Base-by-base conservation (phyloP, 2,113 vertebrate species). In the Phyllostomus hastatus region DNA sequence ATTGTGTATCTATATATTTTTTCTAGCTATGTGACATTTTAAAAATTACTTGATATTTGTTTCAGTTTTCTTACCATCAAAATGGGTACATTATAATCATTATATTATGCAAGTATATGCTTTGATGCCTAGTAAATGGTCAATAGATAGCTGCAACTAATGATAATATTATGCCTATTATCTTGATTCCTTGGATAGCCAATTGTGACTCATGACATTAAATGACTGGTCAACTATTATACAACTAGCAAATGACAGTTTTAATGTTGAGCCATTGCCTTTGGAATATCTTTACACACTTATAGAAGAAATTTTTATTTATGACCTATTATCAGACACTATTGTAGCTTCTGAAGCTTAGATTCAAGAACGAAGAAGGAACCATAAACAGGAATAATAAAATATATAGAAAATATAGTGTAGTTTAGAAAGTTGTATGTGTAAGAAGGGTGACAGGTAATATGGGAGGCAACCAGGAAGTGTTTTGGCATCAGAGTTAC, bases 191-290 rank as follows among this genome's bases (percentile, higher is more conserved):
- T 86, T 78, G 9, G 20, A 31, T 82, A 50, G 10, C 3, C 46
- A 38, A 15, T 83, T 85, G 28, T 86, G n/a, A 73, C 33, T 75
- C 61, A 93, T 48, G 80, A 24, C 10, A 69, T 61, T 72, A 75
- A 94, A 90, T 80, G n/a, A 35, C 10, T 69, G 86, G 16, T 41
- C 43, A 17, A 50, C 33, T 54, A 5, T 67, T 31, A 28, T 54
- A 57, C 4, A 89, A 38, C 10, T 69, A 52, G n/a, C 16, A 92
- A 88, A 31, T 22, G 38, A 1, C 1, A 43, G 26, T 43, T 72
- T 48, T 78, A 41, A 88, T 1, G 0, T 61, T 79, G 10, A 90
- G 43, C 17, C 24, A 8, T 48, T 72, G 57, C 19, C 31, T 85
- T 85, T 84, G 33, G 12, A 69, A 41, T 88, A 81, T 7, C 6